Evolutionary conservation across 2,113 vertebrate genomes (phyloP).

Genomic region (Cynocephalus volans): DNA sequence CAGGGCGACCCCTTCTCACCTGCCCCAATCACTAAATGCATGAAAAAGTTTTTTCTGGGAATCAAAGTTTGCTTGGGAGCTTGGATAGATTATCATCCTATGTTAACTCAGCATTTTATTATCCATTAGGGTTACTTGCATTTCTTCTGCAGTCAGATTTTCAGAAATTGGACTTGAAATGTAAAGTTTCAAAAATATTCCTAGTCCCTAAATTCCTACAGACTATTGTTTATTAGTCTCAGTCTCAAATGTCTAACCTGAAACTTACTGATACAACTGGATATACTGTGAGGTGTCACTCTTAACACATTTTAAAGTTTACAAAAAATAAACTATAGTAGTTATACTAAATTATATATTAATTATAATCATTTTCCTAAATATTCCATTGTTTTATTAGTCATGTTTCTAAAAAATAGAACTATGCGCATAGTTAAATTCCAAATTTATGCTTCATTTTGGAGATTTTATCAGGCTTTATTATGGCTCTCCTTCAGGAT

Average conservation of each 20-base stretch:
- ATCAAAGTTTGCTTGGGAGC: not conserved
- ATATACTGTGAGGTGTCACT: not conserved
- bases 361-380: conserved; percentile 13
- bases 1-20: not conserved
- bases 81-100: not conserved
- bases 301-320: not conserved
- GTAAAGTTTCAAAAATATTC: conserved; percentile 6
- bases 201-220: not conserved
- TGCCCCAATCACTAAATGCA: not conserved
- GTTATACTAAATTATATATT: too few relatives aligned
- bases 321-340: not conserved
- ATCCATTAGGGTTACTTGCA: not conserved
- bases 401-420: not conserved
- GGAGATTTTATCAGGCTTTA: not conserved
- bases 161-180: not conserved
- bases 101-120: not conserved
- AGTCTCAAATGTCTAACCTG: not conserved
- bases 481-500: not conserved
- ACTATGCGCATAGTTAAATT: not conserved
- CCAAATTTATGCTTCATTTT: not conserved
- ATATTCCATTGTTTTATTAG: not conserved
- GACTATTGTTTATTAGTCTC: not conserved
- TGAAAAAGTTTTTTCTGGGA: not conserved
- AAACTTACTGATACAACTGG: not conserved
- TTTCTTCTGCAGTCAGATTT: conserved; percentile 17